phyloP scores from a whole-genome alignment of 2,113 vertebrate species.

The Capricornis sumatraensis region DNA sequence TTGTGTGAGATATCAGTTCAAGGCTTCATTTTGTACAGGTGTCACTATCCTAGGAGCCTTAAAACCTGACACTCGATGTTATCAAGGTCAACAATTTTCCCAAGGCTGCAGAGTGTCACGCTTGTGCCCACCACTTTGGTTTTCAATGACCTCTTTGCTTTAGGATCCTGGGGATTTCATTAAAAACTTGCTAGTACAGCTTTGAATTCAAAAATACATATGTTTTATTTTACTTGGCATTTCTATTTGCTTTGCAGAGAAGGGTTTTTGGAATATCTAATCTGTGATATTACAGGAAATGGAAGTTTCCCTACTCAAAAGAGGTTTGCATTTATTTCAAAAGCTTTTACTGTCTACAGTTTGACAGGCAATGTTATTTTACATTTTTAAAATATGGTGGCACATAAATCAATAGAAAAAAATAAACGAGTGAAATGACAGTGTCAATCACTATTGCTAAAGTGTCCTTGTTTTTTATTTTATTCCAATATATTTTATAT shows the following conservation, averaged over 20 bases:
- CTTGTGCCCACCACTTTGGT: background rate
- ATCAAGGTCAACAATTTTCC: background rate
- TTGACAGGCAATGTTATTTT: background rate
- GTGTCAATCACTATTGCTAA: background rate
- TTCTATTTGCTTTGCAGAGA: background rate
- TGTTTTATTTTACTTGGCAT: background rate
- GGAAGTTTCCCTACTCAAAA: background rate
- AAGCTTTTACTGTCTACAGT: background rate
- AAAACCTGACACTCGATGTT: background rate
- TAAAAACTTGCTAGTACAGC: background rate
- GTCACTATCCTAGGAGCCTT: background rate
- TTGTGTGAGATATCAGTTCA: background rate
- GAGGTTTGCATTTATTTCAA: background rate
- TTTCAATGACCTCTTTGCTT: background rate
- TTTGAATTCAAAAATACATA: background rate
- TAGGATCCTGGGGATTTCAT: background rate
- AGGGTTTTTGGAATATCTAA: background rate
- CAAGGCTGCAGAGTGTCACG: background rate
- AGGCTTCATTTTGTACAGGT: background rate
- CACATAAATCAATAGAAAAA: background rate
- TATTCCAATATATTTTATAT: background rate
- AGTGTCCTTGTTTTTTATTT: background rate
- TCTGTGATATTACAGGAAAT: background rate
- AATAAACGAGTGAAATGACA: background rate
- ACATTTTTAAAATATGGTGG: background rate